Base-by-base conservation (phyloP, 2,888 invertebrate species). In the Mesochorus sp. region DNA sequence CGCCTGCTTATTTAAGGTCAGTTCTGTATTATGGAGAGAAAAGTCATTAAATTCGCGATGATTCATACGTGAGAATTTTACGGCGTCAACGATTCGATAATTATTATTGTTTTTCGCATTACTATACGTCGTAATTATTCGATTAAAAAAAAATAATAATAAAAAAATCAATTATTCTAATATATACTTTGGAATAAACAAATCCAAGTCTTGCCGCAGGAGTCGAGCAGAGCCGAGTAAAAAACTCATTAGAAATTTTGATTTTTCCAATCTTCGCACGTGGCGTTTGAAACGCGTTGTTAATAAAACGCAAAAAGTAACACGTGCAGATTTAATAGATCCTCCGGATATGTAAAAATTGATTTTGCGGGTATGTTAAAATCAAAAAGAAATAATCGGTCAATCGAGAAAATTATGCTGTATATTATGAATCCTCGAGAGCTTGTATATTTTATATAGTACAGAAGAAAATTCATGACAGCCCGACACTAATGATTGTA, bases 401-500 rank as follows among this genome's bases (percentile, higher is more conserved):
- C 31, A 55, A 75, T 24, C 8, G 14, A 61, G 61, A 61, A 53
- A 44, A 67, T 67, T 1, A 51, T 28, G 19, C 17, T 21, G 14
- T 44, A 24, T 57, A 21, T 2, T 31, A 59, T 8, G 17, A n/a
- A n/a, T n/a, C n/a, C n/a, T 3, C 24, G 26, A 19, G 21, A 12
- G 19, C 8, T 1, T 39, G 10, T 28, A 31, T 17, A n/a, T n/a
- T n/a, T n/a, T n/a, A n/a, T 28, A 28, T 34, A 8, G 17, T 24
- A 37, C 34, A 19, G 8, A 59, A 19, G 76, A 67, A 72, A 76
- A 66, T 76, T 66, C 61, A 26, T 53, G 53, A 37, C 71, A 61
- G 64, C 37, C 53, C 24, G n/a, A 53, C 49, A 53, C 76, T 76
- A 71, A 76, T 66, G 34, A 72, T 44, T 66, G 17, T 72, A 71